Evolutionary conservation across 2,888 invertebrate genomes (phyloP).

Genomic region (Xestia ashworthii): DNA sequence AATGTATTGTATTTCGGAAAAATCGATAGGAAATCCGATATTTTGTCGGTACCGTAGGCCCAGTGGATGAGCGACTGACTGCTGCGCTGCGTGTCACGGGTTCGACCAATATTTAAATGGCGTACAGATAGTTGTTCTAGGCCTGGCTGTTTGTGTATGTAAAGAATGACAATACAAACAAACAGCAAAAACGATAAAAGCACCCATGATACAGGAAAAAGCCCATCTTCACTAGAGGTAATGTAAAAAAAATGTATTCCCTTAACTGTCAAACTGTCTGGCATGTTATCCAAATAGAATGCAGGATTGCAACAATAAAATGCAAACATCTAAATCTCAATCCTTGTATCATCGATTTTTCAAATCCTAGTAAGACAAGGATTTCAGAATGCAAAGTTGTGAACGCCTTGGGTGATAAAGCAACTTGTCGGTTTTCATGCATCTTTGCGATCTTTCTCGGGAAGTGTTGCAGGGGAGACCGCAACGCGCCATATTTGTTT

Average conservation of each 20-base stretch:
- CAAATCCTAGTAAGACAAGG: slow-evolving; percentile 39
- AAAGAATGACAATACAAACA: no score
- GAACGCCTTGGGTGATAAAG: slow-evolving; percentile 52
- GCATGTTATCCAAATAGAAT: not conserved
- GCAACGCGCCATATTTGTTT: slow-evolving; percentile 36
- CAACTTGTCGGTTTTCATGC: slow-evolving; percentile 54
- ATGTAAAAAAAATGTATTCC: not conserved
- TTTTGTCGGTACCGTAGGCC: no score
- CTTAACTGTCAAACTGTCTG: not conserved
- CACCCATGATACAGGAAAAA: not conserved
- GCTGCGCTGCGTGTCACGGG: no score
- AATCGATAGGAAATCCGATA: no score
- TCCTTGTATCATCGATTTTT: slow-evolving; percentile 27
- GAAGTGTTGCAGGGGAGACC: slow-evolving; percentile 9
- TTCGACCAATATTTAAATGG: no score
- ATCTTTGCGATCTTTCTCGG: slow-evolving; percentile 39
- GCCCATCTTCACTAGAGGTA: no score
- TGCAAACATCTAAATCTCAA: slow-evolving; percentile 16
- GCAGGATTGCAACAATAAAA: slow-evolving; percentile 19
- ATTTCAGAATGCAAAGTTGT: slow-evolving; percentile 45
- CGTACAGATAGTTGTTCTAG: no score
- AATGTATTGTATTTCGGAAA: no score
- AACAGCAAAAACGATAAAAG: no score
- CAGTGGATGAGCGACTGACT: no score
- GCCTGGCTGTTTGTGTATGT: no score